phyloP scores from a whole-genome alignment of 92 coral and sea anemone genomes.

The Paragorgia papillata region DNA sequence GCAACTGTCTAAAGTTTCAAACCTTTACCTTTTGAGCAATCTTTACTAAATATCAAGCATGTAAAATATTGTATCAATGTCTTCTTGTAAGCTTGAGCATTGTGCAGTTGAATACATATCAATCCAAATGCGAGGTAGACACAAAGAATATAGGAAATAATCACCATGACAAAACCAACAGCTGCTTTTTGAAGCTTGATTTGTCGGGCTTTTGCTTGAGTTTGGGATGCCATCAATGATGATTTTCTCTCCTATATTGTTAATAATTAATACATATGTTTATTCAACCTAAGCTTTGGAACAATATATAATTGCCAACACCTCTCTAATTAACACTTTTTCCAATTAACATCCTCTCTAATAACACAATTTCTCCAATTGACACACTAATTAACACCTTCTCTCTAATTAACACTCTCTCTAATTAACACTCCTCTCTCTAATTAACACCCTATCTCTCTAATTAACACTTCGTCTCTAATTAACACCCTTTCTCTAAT shows the following conservation, averaged over 20 bases:
- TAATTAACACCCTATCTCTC: too few relatives aligned
- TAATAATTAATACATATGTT: too few relatives aligned
- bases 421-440: too few relatives aligned
- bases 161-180: conserved; percentile 74
- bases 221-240: conserved; percentile 24
- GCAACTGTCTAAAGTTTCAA: not conserved
- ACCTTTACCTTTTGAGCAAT: conserved; percentile 31
- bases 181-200: conserved; percentile 66
- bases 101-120: conserved; percentile 58
- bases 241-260: conserved; percentile 34
- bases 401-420: too few relatives aligned
- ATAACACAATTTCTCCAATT: too few relatives aligned
- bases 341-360: too few relatives aligned
- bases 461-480: too few relatives aligned
- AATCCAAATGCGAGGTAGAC: conserved; percentile 65
- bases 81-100: conserved; percentile 50
- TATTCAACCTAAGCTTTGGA: too few relatives aligned
- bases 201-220: conserved; percentile 69
- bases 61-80: conserved; percentile 52
- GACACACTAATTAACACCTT: too few relatives aligned
- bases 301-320: too few relatives aligned
- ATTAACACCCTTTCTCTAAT: too few relatives aligned
- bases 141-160: conserved; percentile 73
- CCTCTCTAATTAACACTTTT: too few relatives aligned
- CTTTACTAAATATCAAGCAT: conserved; percentile 51